phyloP scores from a whole-genome alignment of 2,113 vertebrate species.

The Laticauda colubrina region DNA sequence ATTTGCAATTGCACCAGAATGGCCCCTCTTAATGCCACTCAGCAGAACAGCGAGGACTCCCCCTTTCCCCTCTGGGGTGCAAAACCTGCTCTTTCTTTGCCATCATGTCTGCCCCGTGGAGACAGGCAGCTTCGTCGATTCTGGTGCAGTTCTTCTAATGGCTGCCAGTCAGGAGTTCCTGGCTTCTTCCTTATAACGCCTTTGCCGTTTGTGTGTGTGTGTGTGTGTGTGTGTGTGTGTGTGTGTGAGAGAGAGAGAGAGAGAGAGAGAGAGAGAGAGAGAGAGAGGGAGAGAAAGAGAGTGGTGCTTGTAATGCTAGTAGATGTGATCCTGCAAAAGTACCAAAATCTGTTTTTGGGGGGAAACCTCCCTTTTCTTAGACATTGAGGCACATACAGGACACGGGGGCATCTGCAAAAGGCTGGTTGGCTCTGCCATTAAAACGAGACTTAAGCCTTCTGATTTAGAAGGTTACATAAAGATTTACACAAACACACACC shows the following conservation, averaged over 20 bases:
- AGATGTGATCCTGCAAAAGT: background rate
- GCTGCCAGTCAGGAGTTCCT: background rate
- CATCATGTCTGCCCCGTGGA: background rate
- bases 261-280: too few species aligned
- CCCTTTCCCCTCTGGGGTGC: background rate
- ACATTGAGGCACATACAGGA: background rate
- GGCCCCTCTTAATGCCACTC: background rate
- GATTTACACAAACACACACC: too few species aligned
- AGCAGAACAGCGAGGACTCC: background rate
- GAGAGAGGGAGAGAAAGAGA: background rate
- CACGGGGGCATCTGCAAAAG: background rate
- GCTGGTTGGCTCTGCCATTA: background rate
- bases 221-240: too few species aligned
- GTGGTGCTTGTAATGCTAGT: background rate
- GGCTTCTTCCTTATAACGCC: background rate
- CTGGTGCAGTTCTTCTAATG: background rate
- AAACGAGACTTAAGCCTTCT: background rate
- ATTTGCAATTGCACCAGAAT: background rate
- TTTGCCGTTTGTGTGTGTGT: background rate
- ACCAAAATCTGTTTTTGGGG: background rate
- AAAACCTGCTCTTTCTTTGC: background rate
- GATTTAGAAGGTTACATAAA: background rate
- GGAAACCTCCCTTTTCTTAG: background rate
- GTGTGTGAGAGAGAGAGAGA: too few species aligned
- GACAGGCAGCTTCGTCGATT: background rate